Evolutionary conservation across 1,140 invertebrate species (phyloP).

Genomic region (Luehdorfia chinensis): DNA sequence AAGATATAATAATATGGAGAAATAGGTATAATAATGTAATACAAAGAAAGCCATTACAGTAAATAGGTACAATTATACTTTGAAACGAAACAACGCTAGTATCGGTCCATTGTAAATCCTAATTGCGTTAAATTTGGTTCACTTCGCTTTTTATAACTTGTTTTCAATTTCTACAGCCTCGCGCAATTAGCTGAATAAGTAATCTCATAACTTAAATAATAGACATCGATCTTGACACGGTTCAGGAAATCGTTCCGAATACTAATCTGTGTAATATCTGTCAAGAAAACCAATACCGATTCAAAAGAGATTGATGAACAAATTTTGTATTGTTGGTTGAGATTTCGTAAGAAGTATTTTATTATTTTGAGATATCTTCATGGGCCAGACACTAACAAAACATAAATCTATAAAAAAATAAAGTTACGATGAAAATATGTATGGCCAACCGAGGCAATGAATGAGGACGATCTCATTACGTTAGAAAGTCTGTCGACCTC

Average conservation of each 20-base stretch:
- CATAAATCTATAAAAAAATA: no score
- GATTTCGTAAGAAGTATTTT: conserved; percentile 6
- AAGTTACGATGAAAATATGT: no score
- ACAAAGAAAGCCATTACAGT: conserved; percentile 26
- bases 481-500: no score
- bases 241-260: conserved; percentile 60
- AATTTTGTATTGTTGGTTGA: conserved; percentile 7
- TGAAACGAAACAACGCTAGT: conserved; percentile 33
- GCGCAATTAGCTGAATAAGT: conserved; percentile 29
- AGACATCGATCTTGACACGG: conserved; percentile 66
- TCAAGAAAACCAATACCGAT: conserved; percentile 55
- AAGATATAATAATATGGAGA: no score
- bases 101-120: conserved; percentile 19
- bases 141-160: conserved; percentile 34
- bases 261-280: conserved; percentile 50
- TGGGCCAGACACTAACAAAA: no score
- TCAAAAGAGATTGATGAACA: conserved; percentile 18
- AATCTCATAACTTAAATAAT: conserved; percentile 55
- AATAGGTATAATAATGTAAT: no score
- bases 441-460: no score
- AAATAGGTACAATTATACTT: conserved; percentile 22
- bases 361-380: no score
- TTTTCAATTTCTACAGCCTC: conserved; percentile 42
- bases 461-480: no score
- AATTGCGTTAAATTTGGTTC: conserved; percentile 30